Evolutionary conservation across 2,113 vertebrate genomes (phyloP), one percentile per base, ranked within the genome.

Genomic region (Nibea albiflora): DNA sequence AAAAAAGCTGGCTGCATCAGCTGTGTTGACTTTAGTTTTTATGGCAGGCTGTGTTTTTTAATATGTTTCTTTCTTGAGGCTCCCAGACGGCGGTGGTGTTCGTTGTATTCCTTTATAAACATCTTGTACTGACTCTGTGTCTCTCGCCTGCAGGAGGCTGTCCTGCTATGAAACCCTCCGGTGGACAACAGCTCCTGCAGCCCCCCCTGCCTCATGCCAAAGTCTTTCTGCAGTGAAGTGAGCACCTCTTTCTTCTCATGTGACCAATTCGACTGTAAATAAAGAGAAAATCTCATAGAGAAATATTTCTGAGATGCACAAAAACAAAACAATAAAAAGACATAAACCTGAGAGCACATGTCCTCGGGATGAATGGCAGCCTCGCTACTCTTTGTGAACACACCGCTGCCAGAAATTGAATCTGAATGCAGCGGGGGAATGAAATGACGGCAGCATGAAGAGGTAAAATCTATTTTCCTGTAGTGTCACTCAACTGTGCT

Each of bases 191-290:
- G 96, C 93, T 96, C 96, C 80, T 99, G 98, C 92, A 96, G 96
- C 64, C 97, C 97, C 11, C 95, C 96, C 4, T 99, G 98, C 88
- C 95, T 94, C 81, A 96, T 96, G 78, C 95, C 96, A 53, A 96
- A 97, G 65, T 96, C 98, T 14, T 96, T 96, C 91, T 99, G 98
- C 91, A 96, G 95, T 5, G 96, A 99, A 97, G 98, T 98, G 94
- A 88, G 95, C 93, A 65, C 44, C 72, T 76, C 60, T 28, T 28
- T 53, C 15, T 75, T 50, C 35, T 65, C 42, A 53, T 5, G 3
- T 39, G 11, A 7, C 22, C 57, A 14, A 49, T 42, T 52, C 9
- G 28, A 42, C 24, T 5, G 44, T 11, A 53, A 20, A 39, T 22
- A 5, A 26, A 80, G 39, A 17, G 35, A 44, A 20, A 44, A 42